Evolutionary conservation across 2,113 vertebrate species (phyloP), one percentile per base, ranked within the genome.

Genomic region (Alligator sinensis): DNA sequence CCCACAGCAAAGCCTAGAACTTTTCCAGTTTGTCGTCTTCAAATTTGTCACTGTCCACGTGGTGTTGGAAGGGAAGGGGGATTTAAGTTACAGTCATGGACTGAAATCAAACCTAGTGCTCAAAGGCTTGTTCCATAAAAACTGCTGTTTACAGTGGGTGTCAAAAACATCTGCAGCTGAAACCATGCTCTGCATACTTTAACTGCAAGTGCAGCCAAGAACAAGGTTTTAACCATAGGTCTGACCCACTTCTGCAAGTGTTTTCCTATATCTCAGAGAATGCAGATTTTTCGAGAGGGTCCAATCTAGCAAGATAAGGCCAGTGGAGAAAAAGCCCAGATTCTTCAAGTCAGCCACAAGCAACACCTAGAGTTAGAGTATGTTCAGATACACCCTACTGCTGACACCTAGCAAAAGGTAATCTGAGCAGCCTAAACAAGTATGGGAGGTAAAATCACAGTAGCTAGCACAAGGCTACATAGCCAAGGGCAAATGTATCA

Each of bases 371-470:
- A 90, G 60, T 38, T 89, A 78, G 70, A 64, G 27, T 68, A 22
- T 4, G 70, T 63, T 79, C 58, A 47, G 76, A 9, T 74, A 27
- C 4, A 75, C 4, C 11, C 10, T 17, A 76, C 3, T 79, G 70
- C 17, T 77, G 60, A 1, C 75, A 76, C 12, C 57, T 22, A n/a
- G 82, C 79, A 93, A 72, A 88, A 88, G 5, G 92, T 78, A 90
- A 5, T 5, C 78, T 92, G 30, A 79, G 34, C 55, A 83, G 34
- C 58, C 63, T 80, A 84, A 95, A 68, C 83, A 38, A n/a, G 16
- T 63, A 84, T 84, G 91, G 55, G 19, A 76, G 77, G 13, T 54
- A 92, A 91, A 91, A 96, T 3, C 22, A 18, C 25, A 91, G 83
- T n/a, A 75, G 27, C 21, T 88, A 62, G 79, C 82, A 78, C 24